Base-by-base conservation (phyloP, 2,888 invertebrate genomes). In the Eupeodes latifasciatus region DNA sequence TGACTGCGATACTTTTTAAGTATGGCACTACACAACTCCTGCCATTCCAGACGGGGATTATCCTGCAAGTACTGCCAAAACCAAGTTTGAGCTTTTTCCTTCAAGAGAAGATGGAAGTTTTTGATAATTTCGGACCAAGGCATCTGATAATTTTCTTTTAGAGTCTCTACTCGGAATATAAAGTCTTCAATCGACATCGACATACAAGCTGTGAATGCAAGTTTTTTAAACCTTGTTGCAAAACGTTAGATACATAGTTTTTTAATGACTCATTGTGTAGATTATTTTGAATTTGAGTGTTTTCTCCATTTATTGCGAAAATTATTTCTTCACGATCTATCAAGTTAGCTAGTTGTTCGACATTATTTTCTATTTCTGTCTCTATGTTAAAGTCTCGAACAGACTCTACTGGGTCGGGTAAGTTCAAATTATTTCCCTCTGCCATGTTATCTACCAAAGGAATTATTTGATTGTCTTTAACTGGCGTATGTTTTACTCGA, bases 61-160 rank as follows among this genome's bases (percentile, higher is more conserved):
- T 44, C 44, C 14, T 66, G 55, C 36, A 71, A 61, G 19, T 57
- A 79, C 6, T 80, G 80, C 80, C 80, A 80, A 64, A 64, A 80
- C 80, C 80, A 80, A 7, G 72, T 64, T 19, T 53, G 55, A 14
- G 72, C 80, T 3, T 49, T 80, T 2, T 61, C 80, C 4, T 47
- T 7, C 19, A 80, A 16, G 6, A 80, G 62, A 7, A 72, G 16
- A 72, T 72, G 72, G 5, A 69, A 71, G 16, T 81, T 75, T n/a
- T 19, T 51, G 14, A 75, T 12, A 9, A 75, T 51, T 12, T 75
- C 64, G 7, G 62, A 36, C 75, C 75, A 75, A 9, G 16, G 12
- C 40, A 51, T 53, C 7, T 51, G 11, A 53, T 62, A 40, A 53
- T 64, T 75, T 40, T 16, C 47, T 49, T 61, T 59, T 3, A 74